These are phyloP conservation scores for Cryptocheilus praepositus DNA, from an alignment of 2,888 invertebrate species.

Conservation along the genomic window DNA sequence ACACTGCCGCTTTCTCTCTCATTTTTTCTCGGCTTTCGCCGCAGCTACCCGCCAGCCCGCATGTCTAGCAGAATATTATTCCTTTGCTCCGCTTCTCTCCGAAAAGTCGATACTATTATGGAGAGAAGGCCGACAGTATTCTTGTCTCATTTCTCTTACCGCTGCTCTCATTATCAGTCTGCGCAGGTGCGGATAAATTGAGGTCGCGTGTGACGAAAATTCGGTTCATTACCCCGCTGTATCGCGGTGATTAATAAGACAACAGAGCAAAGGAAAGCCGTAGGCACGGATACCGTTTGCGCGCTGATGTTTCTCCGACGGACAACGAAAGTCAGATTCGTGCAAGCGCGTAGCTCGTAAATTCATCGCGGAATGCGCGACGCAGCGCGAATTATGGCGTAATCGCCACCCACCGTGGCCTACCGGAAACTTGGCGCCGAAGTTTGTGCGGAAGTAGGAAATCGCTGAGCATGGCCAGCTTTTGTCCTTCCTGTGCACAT, in stretches of 20 bases:
- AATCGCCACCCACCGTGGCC: conserved; percentile 57
- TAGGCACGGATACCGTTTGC: too few relatives aligned
- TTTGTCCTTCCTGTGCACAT: conserved; percentile 49
- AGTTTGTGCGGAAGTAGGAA: conserved; percentile 58
- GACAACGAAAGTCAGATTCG: too few relatives aligned
- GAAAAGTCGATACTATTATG: conserved; percentile 33
- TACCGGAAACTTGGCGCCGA: conserved; percentile 51
- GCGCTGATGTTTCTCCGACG: too few relatives aligned
- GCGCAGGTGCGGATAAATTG: not conserved
- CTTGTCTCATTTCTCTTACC: not conserved
- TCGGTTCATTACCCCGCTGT: not conserved
- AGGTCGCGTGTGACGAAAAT: not conserved
- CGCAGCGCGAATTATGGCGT: conserved; percentile 61
- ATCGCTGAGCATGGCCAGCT: conserved; percentile 59
- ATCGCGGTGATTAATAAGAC: not conserved
- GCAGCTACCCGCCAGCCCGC: conserved; percentile 5
- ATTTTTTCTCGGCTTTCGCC: not conserved
- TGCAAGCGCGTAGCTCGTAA: conserved; percentile 11
- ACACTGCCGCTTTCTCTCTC: conserved; percentile 34
- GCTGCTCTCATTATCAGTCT: conserved; percentile 1
- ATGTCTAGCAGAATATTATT: conserved; percentile 44
- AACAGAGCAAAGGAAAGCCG: too few relatives aligned
- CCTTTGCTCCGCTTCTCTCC: conserved; percentile 19
- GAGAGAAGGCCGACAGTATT: not conserved
- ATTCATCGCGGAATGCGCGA: conserved; percentile 24